Evolutionary conservation across 2,113 vertebrate species (phyloP).

Genomic region (Eulacestoma nigropectus): DNA sequence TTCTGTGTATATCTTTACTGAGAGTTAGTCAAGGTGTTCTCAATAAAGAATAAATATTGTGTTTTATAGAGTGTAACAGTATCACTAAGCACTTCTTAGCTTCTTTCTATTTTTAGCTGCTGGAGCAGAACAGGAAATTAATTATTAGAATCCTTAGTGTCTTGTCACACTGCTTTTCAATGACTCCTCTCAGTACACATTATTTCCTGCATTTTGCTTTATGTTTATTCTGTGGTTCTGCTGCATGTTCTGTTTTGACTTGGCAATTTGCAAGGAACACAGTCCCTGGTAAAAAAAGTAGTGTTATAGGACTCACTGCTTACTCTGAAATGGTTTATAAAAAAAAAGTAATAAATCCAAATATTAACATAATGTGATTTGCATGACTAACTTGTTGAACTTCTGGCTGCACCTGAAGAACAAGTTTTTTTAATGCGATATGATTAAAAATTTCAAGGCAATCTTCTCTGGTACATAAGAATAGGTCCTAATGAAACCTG

Average conservation of each 20-base stretch:
- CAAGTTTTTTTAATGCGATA: slow-evolving; percentile 23
- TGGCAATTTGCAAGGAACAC: not conserved
- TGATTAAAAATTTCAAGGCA: not conserved
- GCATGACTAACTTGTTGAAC: not conserved
- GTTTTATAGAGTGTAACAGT: not conserved
- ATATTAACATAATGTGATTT: slow-evolving; percentile 37
- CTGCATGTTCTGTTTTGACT: not conserved
- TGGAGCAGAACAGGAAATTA: not conserved
- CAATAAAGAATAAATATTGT: not conserved
- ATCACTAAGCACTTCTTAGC: not conserved
- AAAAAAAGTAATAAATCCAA: not conserved
- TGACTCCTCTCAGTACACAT: not conserved
- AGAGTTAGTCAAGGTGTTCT: not conserved
- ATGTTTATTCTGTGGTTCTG: not conserved
- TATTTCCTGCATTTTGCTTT: not conserved
- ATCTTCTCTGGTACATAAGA: not conserved
- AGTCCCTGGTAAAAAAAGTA: not conserved
- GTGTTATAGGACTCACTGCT: not conserved
- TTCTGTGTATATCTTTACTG: not conserved
- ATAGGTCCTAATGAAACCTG: not conserved
- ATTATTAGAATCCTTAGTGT: not conserved
- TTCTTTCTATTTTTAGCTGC: not conserved
- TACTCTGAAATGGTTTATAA: not conserved
- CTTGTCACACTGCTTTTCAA: not conserved
- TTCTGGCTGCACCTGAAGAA: slow-evolving; percentile 39